These are phyloP conservation scores for Pissodes strobi DNA, from an alignment of 1,140 invertebrate genomes.

Conservation along the genomic window DNA sequence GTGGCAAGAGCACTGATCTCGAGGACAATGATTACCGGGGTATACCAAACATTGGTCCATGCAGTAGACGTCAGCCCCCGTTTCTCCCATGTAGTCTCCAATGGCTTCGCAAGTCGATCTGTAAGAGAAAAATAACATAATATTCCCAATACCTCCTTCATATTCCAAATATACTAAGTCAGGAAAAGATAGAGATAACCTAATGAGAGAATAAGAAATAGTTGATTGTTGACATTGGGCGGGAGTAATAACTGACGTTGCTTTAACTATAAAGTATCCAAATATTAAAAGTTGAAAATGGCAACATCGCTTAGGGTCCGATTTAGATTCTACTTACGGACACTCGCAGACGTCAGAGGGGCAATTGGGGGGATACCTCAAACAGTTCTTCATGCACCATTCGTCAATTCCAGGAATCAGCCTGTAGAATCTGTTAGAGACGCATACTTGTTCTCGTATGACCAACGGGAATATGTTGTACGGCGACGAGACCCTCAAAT, in stretches of 20 bases:
- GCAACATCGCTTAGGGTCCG: too few relatives aligned
- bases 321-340: slow-evolving; percentile 68
- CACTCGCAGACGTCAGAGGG: slow-evolving; percentile 74
- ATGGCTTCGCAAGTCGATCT: slow-evolving; percentile 78
- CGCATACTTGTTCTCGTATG: slow-evolving; percentile 77
- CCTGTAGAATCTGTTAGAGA: slow-evolving; percentile 65
- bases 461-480: slow-evolving; percentile 69
- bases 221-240: too few relatives aligned
- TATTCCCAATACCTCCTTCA: too few relatives aligned
- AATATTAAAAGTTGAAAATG: too few relatives aligned
- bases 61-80: slow-evolving; percentile 80
- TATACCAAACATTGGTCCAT: slow-evolving; percentile 81
- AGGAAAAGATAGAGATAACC: too few relatives aligned
- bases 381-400: slow-evolving; percentile 84
- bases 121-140: slow-evolving; percentile 54
- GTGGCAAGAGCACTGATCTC: slow-evolving; percentile 73
- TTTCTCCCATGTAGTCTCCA: slow-evolving; percentile 70
- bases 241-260: too few relatives aligned
- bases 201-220: too few relatives aligned
- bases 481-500: slow-evolving; percentile 60
- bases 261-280: too few relatives aligned
- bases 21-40: slow-evolving; percentile 68
- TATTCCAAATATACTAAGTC: too few relatives aligned
- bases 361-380: slow-evolving; percentile 84
- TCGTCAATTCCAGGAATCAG: slow-evolving; percentile 72